phyloP scores from a whole-genome alignment of 2,113 vertebrate genomes.

The Chlorodrepanis virens region DNA sequence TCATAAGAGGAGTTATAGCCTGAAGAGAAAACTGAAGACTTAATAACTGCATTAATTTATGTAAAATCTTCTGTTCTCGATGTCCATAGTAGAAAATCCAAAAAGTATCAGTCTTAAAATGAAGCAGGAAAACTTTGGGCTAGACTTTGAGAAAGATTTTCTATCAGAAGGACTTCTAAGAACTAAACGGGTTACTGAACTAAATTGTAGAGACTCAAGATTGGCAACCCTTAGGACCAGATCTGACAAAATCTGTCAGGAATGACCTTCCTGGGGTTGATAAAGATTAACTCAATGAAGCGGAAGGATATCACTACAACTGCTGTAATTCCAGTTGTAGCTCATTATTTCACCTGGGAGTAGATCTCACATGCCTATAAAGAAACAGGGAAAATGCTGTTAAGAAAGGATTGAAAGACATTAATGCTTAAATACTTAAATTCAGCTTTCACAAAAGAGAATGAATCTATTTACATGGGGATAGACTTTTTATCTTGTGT shows the following conservation, averaged over 20 bases:
- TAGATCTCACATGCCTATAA: constrained; percentile 40
- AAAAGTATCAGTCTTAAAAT: neutral
- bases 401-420: constrained; percentile 43
- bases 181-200: neutral
- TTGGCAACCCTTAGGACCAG: neutral
- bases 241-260: constrained; percentile 15
- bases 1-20: neutral
- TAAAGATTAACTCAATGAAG: constrained; percentile 1
- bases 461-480: neutral
- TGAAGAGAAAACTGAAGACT: neutral
- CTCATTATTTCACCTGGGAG: constrained; percentile 43
- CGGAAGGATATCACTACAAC: neutral
- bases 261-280: neutral
- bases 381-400: constrained; percentile 17
- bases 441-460: constrained; percentile 20
- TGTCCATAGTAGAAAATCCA: neutral
- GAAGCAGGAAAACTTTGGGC: neutral
- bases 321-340: neutral
- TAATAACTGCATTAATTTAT: neutral
- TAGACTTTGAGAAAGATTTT: neutral
- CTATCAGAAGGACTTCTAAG: neutral
- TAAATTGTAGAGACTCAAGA: neutral
- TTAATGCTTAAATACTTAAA: constrained; percentile 1
- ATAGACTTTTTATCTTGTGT: neutral
- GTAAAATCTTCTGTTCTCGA: neutral